Base-by-base conservation (phyloP, 2,888 invertebrate species). In the Sinohyriopsis cumingii region DNA sequence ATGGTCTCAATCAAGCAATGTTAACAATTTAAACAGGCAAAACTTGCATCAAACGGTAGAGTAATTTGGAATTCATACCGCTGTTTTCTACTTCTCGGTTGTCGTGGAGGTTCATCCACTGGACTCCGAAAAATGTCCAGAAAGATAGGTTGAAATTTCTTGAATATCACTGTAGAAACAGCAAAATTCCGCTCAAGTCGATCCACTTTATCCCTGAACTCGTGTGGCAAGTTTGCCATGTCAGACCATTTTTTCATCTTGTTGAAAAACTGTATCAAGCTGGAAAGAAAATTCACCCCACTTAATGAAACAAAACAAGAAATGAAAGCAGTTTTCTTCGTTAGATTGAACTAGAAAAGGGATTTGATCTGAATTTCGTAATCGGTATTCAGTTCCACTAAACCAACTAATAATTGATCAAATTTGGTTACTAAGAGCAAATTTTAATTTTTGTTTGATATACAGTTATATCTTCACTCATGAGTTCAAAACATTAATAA, bases 201-300 rank as follows among this genome's bases (percentile, higher is more conserved):
- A 73, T 95, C 94, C 70, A 98, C 94, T 90, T 95, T 95, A 63
- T 93, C 93, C 73, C 94, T 92, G 88, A 97, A 96, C 70, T 95
- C 94, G 81, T 94, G 93, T 0, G 96, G 93, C 91, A 97, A 93
- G 78, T 94, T 94, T 1, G 96, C 94, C 96, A 99, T 97, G 85
- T 97, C 96, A 73, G 95, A 94, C 98, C 98, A 99, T 87, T 94
- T 94, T 88, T 95, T 95, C 86, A 97, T 96, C 91, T 98, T 98
- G 78, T 93, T 94, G 88, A 98, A 97, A 91, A 99, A 99, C 86
- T 98, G 95, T 74, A 95, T 94, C 74, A 98, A 92, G 87, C 97
- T 97, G 91, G 73, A 92, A 91, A 79, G 81, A 64, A 65, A 59
- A 63, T 65, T 22, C 65, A 65, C 33, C 55, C 18, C 12, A 33